phyloP scores from a whole-genome alignment of 2,113 vertebrate species.

The Chaetura pelagica region DNA sequence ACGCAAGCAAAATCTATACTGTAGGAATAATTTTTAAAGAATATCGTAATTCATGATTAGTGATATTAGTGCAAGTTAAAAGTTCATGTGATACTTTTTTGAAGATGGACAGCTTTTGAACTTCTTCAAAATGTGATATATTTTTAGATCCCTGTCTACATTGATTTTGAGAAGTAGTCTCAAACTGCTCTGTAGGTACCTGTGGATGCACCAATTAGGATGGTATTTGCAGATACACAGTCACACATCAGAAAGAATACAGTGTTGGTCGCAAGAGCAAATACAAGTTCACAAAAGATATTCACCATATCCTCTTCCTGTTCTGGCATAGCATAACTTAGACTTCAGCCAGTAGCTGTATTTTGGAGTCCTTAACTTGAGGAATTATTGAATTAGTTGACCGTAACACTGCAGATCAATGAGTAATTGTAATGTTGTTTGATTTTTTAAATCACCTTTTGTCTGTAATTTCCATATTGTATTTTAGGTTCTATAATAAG shows the following conservation, averaged over 20 bases:
- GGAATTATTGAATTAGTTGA: background rate
- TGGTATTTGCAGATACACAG: background rate
- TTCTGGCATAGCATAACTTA: background rate
- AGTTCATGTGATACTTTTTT: background rate
- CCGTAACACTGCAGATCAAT: background rate
- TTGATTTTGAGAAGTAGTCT: accelerated
- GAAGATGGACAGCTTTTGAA: background rate
- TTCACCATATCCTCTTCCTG: background rate
- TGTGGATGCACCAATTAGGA: background rate
- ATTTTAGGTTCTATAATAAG: background rate
- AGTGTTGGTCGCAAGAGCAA: background rate
- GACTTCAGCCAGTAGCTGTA: background rate
- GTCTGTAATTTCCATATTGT: background rate
- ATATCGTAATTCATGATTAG: background rate
- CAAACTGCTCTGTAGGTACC: background rate
- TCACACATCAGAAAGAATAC: background rate
- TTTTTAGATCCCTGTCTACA: background rate
- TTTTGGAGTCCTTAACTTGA: background rate
- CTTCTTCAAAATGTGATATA: background rate
- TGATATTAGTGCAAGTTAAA: background rate
- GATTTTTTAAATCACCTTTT: background rate
- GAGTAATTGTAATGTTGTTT: background rate
- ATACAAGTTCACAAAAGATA: background rate
- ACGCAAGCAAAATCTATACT: background rate
- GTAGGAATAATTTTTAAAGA: background rate